phyloP scores from a whole-genome alignment of 2,797 vertebrate species.

The Heteromormyrus szaboi region DNA sequence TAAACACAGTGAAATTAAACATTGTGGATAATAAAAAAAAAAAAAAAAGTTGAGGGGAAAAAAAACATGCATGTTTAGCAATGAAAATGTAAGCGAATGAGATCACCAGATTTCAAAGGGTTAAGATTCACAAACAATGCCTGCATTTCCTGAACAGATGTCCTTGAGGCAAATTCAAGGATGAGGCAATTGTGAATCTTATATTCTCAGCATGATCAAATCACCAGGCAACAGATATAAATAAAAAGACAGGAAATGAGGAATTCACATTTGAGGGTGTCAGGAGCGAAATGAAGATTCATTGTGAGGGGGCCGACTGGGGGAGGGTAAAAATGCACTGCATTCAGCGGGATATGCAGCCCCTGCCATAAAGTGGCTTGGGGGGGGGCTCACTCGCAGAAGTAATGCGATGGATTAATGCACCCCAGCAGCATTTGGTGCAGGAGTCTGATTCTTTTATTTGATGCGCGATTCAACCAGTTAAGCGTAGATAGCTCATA shows the following conservation, averaged over 20 bases:
- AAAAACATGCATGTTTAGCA: neutral
- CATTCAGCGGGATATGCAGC: neutral
- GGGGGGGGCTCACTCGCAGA: conserved; percentile 41
- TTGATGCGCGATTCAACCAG: conserved; percentile 64
- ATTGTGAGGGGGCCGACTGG: conserved; percentile 50
- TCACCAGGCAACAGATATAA: conserved; percentile 63
- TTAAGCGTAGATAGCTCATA: conserved; percentile 60
- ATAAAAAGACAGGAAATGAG: conserved; percentile 64
- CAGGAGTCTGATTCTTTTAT: conserved; percentile 71
- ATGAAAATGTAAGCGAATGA: neutral
- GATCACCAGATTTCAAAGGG: conserved; percentile 44
- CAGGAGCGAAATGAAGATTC: conserved; percentile 59
- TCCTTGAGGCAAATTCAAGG: conserved; percentile 60
- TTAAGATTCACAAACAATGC: conserved; percentile 59
- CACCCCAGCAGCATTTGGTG: conserved; percentile 60
- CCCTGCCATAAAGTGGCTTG: conserved; percentile 72
- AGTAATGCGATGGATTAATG: neutral
- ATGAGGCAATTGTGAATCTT: conserved; percentile 58
- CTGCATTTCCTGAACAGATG: conserved; percentile 50
- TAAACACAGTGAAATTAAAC: neutral
- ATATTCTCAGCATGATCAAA: conserved; percentile 62
- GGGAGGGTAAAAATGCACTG: conserved; percentile 41
- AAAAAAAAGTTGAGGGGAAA: neutral
- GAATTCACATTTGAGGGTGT: conserved; percentile 62
- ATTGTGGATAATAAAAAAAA: neutral